Evolutionary conservation across 2,888 invertebrate genomes (phyloP), one percentile per base, ranked within the genome.

Genomic region (Argyresthia goedartella): DNA sequence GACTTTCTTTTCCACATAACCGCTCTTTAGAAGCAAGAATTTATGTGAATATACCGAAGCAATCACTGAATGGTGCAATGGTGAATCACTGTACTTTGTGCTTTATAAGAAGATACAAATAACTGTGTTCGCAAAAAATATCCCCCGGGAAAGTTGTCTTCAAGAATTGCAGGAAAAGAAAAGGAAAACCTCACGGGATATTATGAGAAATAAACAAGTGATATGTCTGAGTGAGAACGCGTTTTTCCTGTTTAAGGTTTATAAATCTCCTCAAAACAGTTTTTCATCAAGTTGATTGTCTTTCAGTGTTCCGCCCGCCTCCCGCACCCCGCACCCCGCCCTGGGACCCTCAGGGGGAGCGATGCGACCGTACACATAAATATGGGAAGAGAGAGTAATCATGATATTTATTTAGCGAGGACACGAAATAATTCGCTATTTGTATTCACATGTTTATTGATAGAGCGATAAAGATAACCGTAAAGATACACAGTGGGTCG

Each of bases 211-310:
- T 48, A 16, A 48, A 48, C 48, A 48, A 48, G 48, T 48, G 48
- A 48, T 39, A 48, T 14, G 15, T 34, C 8, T 9, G 35, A 4
- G 35, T 50, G 33, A 15, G 41, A 42, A 39, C 41, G 42, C 41
- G 16, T 47, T 47, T 34, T 34, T 47, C 47, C 47, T 34, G 33
- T 25, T 47, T 10, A 16, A 48, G 48, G 42, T 50, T 50, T 15
- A 62, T 61, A 55, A 53, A 55, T 55, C 57, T 42, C 52, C 44
- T 51, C 50, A 54, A 54, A 57, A 42, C 54, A 55, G 60, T 64
- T 64, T 64, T 64, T 69, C 65, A 65, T 68, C 61, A 67, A 50
- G 56, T 52, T 60, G 67, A 65, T 66, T 63, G 65, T 60, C 54
- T 60, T 60, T 51, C 45, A 53, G 44, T 57, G 60, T 57, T 52